Base-by-base conservation (phyloP, 2,888 invertebrate genomes). In the Dichetophora obliterata region DNA sequence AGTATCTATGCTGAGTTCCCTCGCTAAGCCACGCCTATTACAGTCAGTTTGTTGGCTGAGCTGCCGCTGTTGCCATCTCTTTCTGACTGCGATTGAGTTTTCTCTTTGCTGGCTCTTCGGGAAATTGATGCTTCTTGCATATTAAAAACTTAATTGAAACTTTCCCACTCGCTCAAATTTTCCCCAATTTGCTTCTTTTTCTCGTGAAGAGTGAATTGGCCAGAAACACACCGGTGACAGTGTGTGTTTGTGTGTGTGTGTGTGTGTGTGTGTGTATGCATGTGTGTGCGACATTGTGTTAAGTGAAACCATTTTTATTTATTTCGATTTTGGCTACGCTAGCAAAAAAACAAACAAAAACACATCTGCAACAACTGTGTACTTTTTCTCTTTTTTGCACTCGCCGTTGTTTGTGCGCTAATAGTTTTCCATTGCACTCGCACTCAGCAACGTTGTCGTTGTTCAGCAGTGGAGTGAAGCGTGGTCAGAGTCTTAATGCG, bases 291-390 rank as follows among this genome's bases (percentile, higher is more conserved):
- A 50, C 43, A 11, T 52, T 74, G 61, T 63, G 77, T 75, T 85
- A 85, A 86, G 87, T 87, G 85, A 87, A 86, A 86, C 85, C 84
- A 86, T 86, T 85, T 86, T 85, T 86, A 70, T 80, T 75, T 74
- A 27, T 61, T 34, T 52, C 31, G 69, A 63, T 24, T 24, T 50
- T 54, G 34, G 14, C 69, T 37, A 16, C 34, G 37, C 24, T 65
- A 19, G 24, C 43, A 43, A 43, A 43, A 43, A 2, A 43, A 43
- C 11, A 43, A n/a, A n/a, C n/a, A n/a, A n/a, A n/a, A n/a, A n/a
- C n/a, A 37, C 37, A 37, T 8, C 37, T 37, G 43, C 43, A 43
- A 11, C 43, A 2, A 11, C 43, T 11, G 37, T 37, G 37, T 8
- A 16, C 11, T 61, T 72, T 61, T 72, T 85, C 85, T 83, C 84